These are phyloP conservation scores for Thunnus albacares DNA, from an alignment of 2,797 vertebrate genomes.

Conservation along the genomic window DNA sequence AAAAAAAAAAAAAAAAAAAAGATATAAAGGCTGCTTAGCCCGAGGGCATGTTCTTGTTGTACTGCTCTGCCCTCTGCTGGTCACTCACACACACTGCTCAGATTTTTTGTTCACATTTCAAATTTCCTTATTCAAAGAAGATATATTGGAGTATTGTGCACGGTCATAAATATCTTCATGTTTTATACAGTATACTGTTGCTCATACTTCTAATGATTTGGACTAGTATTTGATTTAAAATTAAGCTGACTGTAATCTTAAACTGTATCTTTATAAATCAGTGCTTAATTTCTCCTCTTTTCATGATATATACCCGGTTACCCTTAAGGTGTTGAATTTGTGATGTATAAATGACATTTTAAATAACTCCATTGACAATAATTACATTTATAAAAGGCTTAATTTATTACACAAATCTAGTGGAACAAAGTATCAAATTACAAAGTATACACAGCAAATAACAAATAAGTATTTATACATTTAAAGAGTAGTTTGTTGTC, in stretches of 20 bases:
- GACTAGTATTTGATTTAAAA: neutral
- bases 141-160: neutral
- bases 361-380: slow-evolving; percentile 15
- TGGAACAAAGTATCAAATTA: slow-evolving; percentile 63
- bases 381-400: slow-evolving; percentile 71
- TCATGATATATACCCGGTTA: too few species aligned
- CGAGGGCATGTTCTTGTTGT: neutral
- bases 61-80: slow-evolving; percentile 74
- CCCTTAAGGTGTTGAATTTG: neutral
- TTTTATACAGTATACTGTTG: neutral
- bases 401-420: slow-evolving; percentile 76
- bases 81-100: neutral
- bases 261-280: neutral
- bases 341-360: neutral
- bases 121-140: neutral
- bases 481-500: slow-evolving; percentile 39
- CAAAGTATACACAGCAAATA: slow-evolving; percentile 63
- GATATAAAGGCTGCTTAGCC: neutral
- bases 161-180: neutral
- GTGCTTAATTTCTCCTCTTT: neutral
- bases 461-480: slow-evolving; percentile 61
- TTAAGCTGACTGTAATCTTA: neutral
- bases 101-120: neutral
- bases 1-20: neutral
- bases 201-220: neutral